Evolutionary conservation across 2,113 vertebrate species (phyloP), one percentile per base, ranked within the genome.

Genomic region (Cynocephalus volans): DNA sequence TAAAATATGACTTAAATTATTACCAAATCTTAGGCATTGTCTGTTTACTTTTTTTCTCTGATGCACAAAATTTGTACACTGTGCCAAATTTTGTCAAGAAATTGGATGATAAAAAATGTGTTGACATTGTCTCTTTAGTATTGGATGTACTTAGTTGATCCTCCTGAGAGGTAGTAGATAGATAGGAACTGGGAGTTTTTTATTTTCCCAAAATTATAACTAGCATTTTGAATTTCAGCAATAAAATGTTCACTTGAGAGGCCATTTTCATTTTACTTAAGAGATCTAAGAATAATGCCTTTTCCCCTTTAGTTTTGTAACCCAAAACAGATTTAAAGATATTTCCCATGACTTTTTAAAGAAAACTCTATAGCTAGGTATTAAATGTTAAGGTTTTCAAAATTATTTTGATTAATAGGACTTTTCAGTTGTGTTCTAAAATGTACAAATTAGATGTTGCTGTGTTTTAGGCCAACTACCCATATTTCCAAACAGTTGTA

Each of bases 221-320:
- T 88, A 96, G 26, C 33, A 70, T 64, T 92, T 96, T 89, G 15
- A 94, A 69, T 82, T 96, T 96, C n/a, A 86, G 72, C 65, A 73
- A 72, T 92, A 90, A 95, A 82, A 24, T 87, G 31, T 52, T 94
- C 48, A 69, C 36, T 60, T 90, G 21, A 79, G 90, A 96, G 69
- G 45, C 69, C 52, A 8, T 93, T 86, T 97, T 94, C 21, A 62
- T 91, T 96, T 93, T 41, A 75, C 50, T 97, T 89, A 52, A 58
- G 8, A 28, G n/a, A 77, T 33, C 76, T 72, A 88, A 91, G 81
- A 76, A 70, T 54, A 83, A 84, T n/a, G 50, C 8, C 54, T 75
- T 96, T 87, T 93, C 72, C 72, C 41, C 76, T 81, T 95, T 89
- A 45, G 31, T 83, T 93, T 75, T 93, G 5, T 75, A 90, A 54